Evolutionary conservation across 2,888 invertebrate species (phyloP), one percentile per base, ranked within the genome.

Genomic region (Tachina fera): DNA sequence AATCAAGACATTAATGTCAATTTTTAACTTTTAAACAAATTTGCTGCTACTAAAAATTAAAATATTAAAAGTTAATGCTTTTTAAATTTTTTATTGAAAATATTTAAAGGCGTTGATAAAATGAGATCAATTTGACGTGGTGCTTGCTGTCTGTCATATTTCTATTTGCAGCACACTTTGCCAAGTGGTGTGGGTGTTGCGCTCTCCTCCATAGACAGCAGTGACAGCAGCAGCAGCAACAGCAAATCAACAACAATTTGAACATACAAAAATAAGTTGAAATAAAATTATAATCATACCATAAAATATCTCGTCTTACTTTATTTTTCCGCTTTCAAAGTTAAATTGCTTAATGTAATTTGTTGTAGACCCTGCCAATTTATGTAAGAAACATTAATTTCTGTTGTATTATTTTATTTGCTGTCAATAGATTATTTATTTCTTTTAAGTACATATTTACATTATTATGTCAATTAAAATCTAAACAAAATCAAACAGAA

Each of bases 391-490:
- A 80, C 56, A 58, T 72, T 60, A 58, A 47, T 51, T 49, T 43
- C 60, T 63, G 22, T 47, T 31, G 63, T 53, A 41, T 68, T 58
- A 22, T 31, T 60, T 58, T 49, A 49, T 53, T 63, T 45, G 11
- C n/a, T 49, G 47, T 74, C 51, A 63, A 19, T 47, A 79, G 58
- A 68, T 83, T 79, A 61, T 60, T 63, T 74, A 13, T 22, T 45
- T 76, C 31, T 4, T 4, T 31, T 31, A 4, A 0, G 4, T 31
- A 31, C 4, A 4, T 31, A 3, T 31, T 82, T 83, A 19, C 14
- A 49, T 41, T 49, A 90, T 90, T 90, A 89, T 91, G 90, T 88
- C 89, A 91, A 90, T 90, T 89, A 89, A 87, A 88, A 84, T 88
- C 87, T 88, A 90, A 89, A 89, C 87, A 90, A 72, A n/a, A 82